Percentiles rank a stretch among this genome's conserved stretches.
These are phyloP conservation scores for Pollenia angustigena DNA, from an alignment of 2,888 invertebrate genomes.

Conservation along the genomic window DNA sequence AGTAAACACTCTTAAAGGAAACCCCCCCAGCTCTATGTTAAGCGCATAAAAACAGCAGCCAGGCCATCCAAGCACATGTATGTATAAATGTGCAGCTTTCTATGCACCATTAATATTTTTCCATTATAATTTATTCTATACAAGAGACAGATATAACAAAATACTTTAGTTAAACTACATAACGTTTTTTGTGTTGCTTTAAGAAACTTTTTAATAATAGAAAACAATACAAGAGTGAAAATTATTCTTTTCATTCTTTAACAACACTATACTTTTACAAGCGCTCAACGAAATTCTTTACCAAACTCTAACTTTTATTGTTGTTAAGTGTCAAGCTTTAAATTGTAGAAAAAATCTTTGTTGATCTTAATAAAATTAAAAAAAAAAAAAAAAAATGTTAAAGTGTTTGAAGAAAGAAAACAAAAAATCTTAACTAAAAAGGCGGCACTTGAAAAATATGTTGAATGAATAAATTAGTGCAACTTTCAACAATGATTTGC, in stretches of 20 bases:
- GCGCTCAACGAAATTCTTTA: conserved; percentile 46
- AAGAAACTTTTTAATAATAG: conserved; percentile 69
- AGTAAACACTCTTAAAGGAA: conserved; percentile 55
- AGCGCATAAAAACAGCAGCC: conserved; percentile 21
- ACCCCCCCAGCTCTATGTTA: conserved; percentile 11
- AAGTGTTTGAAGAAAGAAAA: conserved; percentile 13
- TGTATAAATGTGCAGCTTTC: conserved; percentile 9
- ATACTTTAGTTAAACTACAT: conserved; percentile 14
- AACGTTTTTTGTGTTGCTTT: conserved; percentile 1
- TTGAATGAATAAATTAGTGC: conserved; percentile 77
- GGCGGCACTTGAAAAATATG: conserved; percentile 74
- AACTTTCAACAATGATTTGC: conserved; percentile 64
- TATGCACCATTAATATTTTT: conserved; percentile 66
- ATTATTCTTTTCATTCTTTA: conserved; percentile 32
- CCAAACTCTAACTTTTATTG: conserved; percentile 26
- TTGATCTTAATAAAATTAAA: conserved; percentile 49
- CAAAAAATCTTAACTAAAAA: conserved; percentile 58
- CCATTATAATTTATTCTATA: conserved; percentile 68
- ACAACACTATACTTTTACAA: conserved; percentile 38
- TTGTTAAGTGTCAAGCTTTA: conserved; percentile 30
- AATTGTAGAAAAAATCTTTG: conserved; percentile 5
- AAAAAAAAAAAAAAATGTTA: conserved; percentile 3
- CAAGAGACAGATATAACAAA: conserved; percentile 8
- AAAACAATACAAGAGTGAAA: conserved; percentile 65
- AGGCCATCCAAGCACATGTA: not conserved